These are phyloP conservation scores for Platalea minor DNA, from an alignment of 2,797 vertebrate species.

Conservation along the genomic window DNA sequence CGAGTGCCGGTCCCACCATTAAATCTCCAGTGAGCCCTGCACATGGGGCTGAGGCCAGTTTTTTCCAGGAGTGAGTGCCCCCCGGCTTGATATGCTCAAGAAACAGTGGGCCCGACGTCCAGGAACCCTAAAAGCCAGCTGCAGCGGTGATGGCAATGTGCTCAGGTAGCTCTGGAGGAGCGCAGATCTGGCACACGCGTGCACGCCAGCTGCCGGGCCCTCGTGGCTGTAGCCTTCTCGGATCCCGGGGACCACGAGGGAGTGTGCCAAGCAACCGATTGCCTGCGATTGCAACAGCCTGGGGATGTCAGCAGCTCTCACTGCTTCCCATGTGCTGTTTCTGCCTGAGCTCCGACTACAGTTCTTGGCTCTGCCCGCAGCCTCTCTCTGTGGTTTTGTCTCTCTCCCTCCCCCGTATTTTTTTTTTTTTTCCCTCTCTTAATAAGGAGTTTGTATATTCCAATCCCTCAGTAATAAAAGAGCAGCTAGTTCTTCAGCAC, in stretches of 20 bases:
- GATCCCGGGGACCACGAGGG: not conserved
- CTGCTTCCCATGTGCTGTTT: not conserved
- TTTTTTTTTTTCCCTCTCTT: not conserved
- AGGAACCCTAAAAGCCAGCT: not conserved
- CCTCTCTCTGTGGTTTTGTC: not conserved
- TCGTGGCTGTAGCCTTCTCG: not conserved
- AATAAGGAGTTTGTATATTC: not conserved
- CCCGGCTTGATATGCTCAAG: accelerated
- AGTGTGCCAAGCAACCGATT: not conserved
- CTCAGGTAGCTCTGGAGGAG: not conserved
- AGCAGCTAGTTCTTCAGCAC: not conserved
- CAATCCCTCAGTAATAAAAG: not conserved
- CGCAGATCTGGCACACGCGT: accelerated
- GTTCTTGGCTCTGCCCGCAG: not conserved
- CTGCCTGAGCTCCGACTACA: not conserved
- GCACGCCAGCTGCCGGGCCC: not conserved
- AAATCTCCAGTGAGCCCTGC: not conserved
- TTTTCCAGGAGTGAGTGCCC: not conserved
- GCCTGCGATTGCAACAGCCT: not conserved
- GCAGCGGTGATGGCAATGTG: not conserved
- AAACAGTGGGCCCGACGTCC: not conserved
- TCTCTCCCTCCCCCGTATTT: not conserved
- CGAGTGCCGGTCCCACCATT: accelerated
- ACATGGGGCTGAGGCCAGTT: not conserved
- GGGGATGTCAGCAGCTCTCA: not conserved